Base-by-base conservation (phyloP, 2,797 vertebrate species). In the Sardinella longiceps region DNA sequence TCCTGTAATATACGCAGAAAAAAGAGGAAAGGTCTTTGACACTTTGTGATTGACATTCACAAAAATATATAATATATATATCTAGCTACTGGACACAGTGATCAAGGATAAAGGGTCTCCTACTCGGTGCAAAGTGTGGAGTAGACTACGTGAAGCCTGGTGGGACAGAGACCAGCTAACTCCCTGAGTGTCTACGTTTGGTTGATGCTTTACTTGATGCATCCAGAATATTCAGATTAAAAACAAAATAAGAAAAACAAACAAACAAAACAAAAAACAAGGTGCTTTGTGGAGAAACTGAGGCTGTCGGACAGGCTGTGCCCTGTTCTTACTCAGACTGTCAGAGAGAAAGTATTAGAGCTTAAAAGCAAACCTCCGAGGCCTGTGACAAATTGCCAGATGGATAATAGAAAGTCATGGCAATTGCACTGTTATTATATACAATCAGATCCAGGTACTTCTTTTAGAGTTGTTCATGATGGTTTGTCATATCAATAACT, bases 31-130 rank as follows among this genome's bases (percentile, higher is more conserved):
- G 92, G 90, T 90, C 91, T 91, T 94, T 92, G 93, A 95, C 92
- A 95, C 92, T 93, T 94, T 94, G 94, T 95, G 95, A 95, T 94
- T 92, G 93, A 97, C 96, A 96, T 96, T 97, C 95, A 97, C 96
- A 95, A 96, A 94, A 96, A 94, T 93, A 87, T 80, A 86, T 43
- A 85, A 87, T 87, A 84, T 87, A 83, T 86, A 86, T 83, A 88
- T 85, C 84, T 86, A 94, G 90, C 89, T 94, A 93, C 94, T 92
- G 90, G 94, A 96, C 96, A 97, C 95, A 96, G 96, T 95, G 95
- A 95, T 95, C 92, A 95, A 95, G 95, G 95, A 94, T 95, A 93
- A 77, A 87, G 91, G 92, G 91, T 95, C 93, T 94, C 92, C 92
- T 94, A 90, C 94, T 93, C 92, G 94, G 94, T 95, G 93, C 92